Evolutionary conservation across 2,113 vertebrate species (phyloP).

Genomic region (Limnothrissa miodon): DNA sequence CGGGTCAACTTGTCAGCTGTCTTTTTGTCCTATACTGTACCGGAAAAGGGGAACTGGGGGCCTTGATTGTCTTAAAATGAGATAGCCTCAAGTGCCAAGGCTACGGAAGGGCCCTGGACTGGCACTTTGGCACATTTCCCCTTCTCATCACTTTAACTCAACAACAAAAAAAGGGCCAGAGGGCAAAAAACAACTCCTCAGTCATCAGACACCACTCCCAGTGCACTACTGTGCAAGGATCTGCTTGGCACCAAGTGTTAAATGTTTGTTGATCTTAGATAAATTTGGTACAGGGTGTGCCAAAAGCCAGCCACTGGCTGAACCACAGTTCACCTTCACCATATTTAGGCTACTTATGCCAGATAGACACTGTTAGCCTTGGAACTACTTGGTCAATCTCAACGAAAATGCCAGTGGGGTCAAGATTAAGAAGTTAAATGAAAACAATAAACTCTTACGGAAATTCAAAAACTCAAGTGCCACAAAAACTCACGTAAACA

Average conservation of each 20-base stretch:
- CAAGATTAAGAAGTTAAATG: too few relatives aligned
- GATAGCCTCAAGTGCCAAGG: neutral
- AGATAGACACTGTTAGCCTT: too few relatives aligned
- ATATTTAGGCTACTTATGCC: too few relatives aligned
- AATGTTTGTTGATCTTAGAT: constrained; percentile 1
- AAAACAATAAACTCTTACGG: too few relatives aligned
- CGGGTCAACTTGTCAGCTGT: constrained; percentile 50
- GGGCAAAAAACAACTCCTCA: neutral
- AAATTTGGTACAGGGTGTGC: neutral
- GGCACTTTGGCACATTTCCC: constrained; percentile 16
- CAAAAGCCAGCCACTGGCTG: neutral
- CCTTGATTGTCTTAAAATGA: constrained; percentile 11
- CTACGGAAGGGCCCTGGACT: neutral
- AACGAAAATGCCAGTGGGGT: too few relatives aligned
- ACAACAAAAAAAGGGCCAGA: neutral
- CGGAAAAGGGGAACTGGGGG: constrained; percentile 20
- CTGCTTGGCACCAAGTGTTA: neutral
- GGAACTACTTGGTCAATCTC: too few relatives aligned
- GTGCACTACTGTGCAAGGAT: neutral
- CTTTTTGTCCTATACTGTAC: constrained; percentile 29
- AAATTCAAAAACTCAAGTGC: too few relatives aligned
- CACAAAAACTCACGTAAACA: too few relatives aligned
- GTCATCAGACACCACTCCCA: neutral
- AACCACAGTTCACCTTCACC: neutral
- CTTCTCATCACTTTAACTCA: neutral